Percentiles rank a stretch among this genome's conserved stretches.
Evolutionary conservation across 2,113 vertebrate genomes (phyloP).

Genomic region (Salvelinus namaycush): DNA sequence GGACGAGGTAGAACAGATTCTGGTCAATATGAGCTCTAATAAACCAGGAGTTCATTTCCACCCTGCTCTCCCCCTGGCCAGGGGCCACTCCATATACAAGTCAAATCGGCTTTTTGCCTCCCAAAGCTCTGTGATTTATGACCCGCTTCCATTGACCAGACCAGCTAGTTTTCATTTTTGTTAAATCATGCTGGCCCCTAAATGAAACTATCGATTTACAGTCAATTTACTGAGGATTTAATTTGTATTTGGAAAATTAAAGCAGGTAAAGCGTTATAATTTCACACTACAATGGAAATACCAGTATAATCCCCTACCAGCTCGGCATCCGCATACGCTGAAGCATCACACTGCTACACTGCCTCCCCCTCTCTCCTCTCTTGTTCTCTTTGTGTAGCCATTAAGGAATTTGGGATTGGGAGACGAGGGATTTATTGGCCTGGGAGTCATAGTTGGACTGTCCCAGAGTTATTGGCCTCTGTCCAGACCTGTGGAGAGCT

Average conservation of each 20-base stretch:
- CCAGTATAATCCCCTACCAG: slow-evolving; percentile 69
- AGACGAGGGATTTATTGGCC: slow-evolving; percentile 63
- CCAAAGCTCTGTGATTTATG: slow-evolving; percentile 95
- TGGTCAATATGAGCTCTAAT: slow-evolving; percentile 77
- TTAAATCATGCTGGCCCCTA: slow-evolving; percentile 94
- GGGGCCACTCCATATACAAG: slow-evolving; percentile 89
- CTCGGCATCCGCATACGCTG: neutral
- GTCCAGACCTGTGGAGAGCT: slow-evolving; percentile 43
- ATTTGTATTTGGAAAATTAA: slow-evolving; percentile 99
- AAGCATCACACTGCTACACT: slow-evolving; percentile 12
- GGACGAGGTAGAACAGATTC: slow-evolving; percentile 37
- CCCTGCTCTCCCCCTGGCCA: slow-evolving; percentile 70
- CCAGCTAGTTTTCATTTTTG: slow-evolving; percentile 99
- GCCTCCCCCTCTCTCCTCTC: neutral
- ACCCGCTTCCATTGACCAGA: slow-evolving; percentile 92
- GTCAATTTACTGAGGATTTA: slow-evolving; percentile 99
- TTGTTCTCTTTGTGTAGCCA: slow-evolving; percentile 59
- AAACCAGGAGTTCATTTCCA: slow-evolving; percentile 82
- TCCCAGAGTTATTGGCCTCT: slow-evolving; percentile 63
- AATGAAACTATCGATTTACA: slow-evolving; percentile 99
- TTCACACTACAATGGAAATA: slow-evolving; percentile 87
- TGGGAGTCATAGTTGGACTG: slow-evolving; percentile 77
- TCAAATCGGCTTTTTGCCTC: slow-evolving; percentile 92
- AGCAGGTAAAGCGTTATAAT: slow-evolving; percentile 96
- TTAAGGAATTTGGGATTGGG: slow-evolving; percentile 83